Conservation (phyloP, 2,113 vertebrate genomes). For the Polyodon spathula region DNA sequence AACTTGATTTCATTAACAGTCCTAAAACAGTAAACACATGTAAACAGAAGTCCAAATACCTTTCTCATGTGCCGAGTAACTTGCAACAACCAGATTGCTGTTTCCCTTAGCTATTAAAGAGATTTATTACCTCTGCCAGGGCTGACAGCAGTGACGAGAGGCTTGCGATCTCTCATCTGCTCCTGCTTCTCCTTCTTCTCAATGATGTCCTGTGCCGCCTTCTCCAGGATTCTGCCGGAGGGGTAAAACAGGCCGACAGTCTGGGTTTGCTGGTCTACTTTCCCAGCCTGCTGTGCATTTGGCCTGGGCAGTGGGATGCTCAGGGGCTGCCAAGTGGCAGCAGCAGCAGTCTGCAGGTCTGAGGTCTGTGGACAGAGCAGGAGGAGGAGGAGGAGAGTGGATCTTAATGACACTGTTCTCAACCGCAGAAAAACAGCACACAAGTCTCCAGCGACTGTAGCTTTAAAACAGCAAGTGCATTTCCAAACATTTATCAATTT, state of each 20-base stretch:
- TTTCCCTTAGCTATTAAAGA: background rate
- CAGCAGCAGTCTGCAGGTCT: constrained; percentile 20
- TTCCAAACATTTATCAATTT: too few species aligned
- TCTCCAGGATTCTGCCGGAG: constrained; percentile 64
- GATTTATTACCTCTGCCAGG: constrained; percentile 73
- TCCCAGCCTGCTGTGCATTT: constrained; percentile 23
- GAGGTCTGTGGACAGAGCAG: constrained; percentile 9
- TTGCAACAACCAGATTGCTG: too few species aligned
- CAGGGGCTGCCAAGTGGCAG: constrained; percentile 45
- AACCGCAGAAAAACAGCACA: too few species aligned
- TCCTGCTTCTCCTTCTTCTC: constrained; percentile 52
- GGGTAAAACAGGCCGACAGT: constrained; percentile 82
- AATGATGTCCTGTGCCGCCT: constrained; percentile 48
- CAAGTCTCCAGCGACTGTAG: background rate
- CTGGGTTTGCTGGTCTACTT: constrained; percentile 64
- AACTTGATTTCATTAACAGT: too few species aligned
- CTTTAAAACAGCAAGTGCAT: background rate
- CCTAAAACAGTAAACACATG: background rate
- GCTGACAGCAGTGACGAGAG: constrained; percentile 70
- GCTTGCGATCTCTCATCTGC: constrained; percentile 55
- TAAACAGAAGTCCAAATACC: background rate
- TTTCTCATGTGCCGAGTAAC: too few species aligned
- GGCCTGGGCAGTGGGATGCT: constrained; percentile 20
- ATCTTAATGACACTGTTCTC: too few species aligned
- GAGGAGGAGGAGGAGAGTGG: background rate